A percentile compares a stretch with the other conserved stretches of the same genome.
Conservation (phyloP, 2,888 invertebrate species). For the Heliconius ismenius region DNA sequence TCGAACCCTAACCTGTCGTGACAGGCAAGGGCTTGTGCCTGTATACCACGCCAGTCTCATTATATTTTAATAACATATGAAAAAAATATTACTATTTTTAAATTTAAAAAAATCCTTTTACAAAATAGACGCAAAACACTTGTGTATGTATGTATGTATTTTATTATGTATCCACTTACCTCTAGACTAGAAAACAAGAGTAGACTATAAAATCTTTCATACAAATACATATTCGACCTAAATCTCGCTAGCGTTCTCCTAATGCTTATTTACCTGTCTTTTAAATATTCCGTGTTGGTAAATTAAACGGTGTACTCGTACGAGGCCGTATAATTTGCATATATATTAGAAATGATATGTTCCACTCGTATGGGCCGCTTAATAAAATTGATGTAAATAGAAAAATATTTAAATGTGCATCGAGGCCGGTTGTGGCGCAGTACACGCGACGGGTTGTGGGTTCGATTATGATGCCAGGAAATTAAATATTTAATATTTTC, state of each 20-base stretch:
- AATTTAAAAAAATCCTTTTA: background rate
- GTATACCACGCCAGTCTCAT: too few species aligned
- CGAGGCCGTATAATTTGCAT: conserved; percentile 41
- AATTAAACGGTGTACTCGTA: conserved; percentile 38
- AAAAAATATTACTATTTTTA: background rate
- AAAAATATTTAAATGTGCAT: conserved; percentile 25
- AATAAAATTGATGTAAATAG: conserved; percentile 34
- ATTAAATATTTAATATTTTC: too few species aligned
- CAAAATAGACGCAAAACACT: conserved; percentile 1
- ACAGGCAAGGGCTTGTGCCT: too few species aligned
- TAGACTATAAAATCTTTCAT: conserved; percentile 14
- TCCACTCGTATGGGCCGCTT: conserved; percentile 28
- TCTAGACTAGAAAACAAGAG: background rate
- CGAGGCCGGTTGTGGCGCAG: too few species aligned
- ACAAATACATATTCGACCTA: conserved; percentile 39
- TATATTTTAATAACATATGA: background rate
- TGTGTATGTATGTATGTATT: background rate
- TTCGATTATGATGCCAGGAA: too few species aligned
- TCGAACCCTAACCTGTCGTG: too few species aligned
- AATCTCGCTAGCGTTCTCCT: conserved; percentile 37
- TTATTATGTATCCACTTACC: too few species aligned
- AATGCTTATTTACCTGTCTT: conserved; percentile 43
- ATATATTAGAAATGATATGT: conserved; percentile 42
- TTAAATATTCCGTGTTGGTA: conserved; percentile 41
- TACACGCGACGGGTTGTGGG: too few species aligned